These are phyloP conservation scores for Ophioninae sp. DNA, from an alignment of 2,888 invertebrate genomes.

Conservation along the genomic window DNA sequence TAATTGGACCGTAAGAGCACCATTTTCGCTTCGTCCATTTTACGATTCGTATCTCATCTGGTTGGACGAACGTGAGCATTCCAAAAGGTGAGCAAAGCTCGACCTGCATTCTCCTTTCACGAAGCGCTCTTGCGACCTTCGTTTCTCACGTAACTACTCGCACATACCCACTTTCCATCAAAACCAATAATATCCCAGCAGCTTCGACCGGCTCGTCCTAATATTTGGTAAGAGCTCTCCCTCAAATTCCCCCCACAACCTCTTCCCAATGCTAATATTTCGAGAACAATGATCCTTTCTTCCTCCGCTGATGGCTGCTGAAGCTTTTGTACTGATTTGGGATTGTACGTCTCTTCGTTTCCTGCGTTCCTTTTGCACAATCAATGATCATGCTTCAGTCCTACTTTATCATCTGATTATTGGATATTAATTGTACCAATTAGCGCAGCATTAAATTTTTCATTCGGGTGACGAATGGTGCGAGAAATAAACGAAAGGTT, in stretches of 20 bases:
- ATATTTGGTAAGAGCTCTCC: conserved; percentile 32
- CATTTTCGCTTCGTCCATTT: not conserved
- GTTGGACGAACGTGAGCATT: not conserved
- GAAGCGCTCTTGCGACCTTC: not conserved
- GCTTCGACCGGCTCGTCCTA: conserved; percentile 55
- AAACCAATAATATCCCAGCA: conserved; percentile 62
- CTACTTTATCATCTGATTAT: not conserved
- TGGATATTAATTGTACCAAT: not conserved
- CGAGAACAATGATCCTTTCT: conserved; percentile 16
- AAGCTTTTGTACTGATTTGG: not conserved
- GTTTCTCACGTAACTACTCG: not conserved
- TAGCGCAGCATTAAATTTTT: too few species aligned
- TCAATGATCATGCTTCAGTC: not conserved
- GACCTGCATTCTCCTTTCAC: conserved; percentile 2
- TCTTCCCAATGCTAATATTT: conserved; percentile 35
- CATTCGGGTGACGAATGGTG: too few species aligned
- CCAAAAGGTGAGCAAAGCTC: not conserved
- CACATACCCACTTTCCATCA: conserved; percentile 2
- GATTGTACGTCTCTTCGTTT: not conserved
- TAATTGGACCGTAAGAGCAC: not conserved
- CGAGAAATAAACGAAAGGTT: too few species aligned
- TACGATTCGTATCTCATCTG: not conserved
- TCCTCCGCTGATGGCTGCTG: not conserved
- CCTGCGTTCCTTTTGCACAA: not conserved
- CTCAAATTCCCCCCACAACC: not conserved